phyloP scores from a whole-genome alignment of 64 coral and sea anemone species.

The Stichodactyla helianthus region DNA sequence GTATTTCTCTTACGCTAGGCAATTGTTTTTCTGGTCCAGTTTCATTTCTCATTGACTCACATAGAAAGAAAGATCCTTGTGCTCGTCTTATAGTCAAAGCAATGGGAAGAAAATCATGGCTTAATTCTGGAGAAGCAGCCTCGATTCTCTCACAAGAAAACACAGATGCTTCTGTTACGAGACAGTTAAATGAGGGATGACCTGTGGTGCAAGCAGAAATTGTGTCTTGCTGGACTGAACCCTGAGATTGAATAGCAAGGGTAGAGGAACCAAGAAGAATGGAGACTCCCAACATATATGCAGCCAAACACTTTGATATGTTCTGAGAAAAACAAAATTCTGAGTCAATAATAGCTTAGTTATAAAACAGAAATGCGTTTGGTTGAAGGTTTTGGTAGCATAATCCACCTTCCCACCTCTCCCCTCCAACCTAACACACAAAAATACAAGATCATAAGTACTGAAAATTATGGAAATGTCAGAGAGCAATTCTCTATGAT shows the following conservation, averaged over 20 bases:
- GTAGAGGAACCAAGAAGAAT: slow-evolving; percentile 21
- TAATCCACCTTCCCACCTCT: too few relatives aligned
- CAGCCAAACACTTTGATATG: slow-evolving; percentile 14
- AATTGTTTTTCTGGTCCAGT: background rate
- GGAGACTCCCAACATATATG: slow-evolving; percentile 48
- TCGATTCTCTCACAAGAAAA: slow-evolving; percentile 11
- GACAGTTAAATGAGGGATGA: background rate
- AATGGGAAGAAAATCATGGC: background rate
- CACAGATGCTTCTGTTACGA: slow-evolving; percentile 11
- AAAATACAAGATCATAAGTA: too few relatives aligned
- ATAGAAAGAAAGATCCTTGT: background rate
- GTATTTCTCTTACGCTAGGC: background rate
- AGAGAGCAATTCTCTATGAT: too few relatives aligned
- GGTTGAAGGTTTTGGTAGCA: too few relatives aligned
- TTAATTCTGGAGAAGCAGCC: background rate
- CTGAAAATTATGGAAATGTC: too few relatives aligned
- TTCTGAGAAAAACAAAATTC: slow-evolving; percentile 13
- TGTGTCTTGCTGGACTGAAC: background rate
- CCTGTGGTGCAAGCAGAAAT: background rate
- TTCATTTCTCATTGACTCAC: background rate
- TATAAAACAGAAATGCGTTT: too few relatives aligned
- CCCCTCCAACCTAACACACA: too few relatives aligned
- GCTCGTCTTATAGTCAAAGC: background rate
- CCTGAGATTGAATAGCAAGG: background rate
- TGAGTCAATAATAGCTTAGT: background rate